Conservation (phyloP, 2,888 invertebrate species). For the Athalia rosae region DNA sequence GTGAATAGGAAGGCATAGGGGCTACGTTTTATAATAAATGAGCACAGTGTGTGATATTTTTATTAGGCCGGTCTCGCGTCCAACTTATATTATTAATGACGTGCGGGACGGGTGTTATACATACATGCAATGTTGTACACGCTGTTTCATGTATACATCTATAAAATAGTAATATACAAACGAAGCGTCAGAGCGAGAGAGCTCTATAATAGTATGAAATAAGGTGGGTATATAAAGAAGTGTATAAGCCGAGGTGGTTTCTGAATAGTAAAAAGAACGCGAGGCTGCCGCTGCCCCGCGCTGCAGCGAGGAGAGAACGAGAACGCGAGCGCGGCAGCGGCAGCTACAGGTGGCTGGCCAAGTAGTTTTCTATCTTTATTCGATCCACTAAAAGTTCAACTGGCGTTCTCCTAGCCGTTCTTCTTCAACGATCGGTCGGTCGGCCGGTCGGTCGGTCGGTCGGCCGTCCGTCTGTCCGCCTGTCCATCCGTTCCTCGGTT, state of each 20-base stretch:
- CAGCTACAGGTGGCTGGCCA: slow-evolving; percentile 66
- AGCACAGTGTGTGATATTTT: slow-evolving; percentile 46
- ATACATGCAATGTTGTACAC: neutral
- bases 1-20: too few species aligned
- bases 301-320: slow-evolving; percentile 48
- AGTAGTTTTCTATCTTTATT: slow-evolving; percentile 48
- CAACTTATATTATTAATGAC: slow-evolving; percentile 39
- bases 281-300: slow-evolving; percentile 15
- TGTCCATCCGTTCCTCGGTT: neutral
- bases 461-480: neutral
- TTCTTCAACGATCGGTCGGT: slow-evolving; percentile 41
- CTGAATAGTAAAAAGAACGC: slow-evolving; percentile 47
- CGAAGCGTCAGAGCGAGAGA: neutral
- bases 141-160: neutral
- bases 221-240: neutral
- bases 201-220: neutral
- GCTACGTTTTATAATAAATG: slow-evolving; percentile 34
- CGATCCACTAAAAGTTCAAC: slow-evolving; percentile 30
- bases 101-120: slow-evolving; percentile 39
- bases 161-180: neutral
- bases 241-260: slow-evolving; percentile 2
- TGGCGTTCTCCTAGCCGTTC: slow-evolving; percentile 26
- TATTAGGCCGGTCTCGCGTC: slow-evolving; percentile 44
- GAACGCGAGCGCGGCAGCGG: slow-evolving; percentile 48
- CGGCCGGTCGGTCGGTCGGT: slow-evolving; percentile 8